These are phyloP conservation scores for Monochamus alternatus DNA, from an alignment of 2,888 invertebrate species.

Conservation along the genomic window DNA sequence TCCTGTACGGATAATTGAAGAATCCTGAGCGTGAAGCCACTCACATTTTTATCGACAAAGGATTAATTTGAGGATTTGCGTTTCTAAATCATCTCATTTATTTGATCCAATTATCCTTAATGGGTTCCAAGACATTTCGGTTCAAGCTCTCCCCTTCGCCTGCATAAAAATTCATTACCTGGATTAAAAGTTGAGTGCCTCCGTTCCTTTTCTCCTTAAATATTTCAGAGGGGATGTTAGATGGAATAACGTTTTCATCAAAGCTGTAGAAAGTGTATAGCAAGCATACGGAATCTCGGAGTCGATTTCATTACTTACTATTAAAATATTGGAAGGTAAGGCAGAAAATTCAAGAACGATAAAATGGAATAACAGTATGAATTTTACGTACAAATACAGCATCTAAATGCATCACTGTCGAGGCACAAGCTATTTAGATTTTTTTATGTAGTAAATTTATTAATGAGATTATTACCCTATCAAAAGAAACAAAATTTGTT, in stretches of 20 bases:
- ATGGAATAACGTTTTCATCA: not conserved
- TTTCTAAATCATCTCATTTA: constrained; percentile 20
- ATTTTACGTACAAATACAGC: no score
- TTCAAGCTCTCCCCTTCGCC: not conserved
- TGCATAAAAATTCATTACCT: constrained; percentile 20
- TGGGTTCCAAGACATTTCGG: constrained; percentile 6
- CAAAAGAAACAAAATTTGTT: no score
- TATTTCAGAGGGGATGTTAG: not conserved
- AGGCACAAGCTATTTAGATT: no score
- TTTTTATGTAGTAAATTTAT: no score
- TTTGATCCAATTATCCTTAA: constrained; percentile 17
- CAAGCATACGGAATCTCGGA: no score
- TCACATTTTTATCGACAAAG: not conserved
- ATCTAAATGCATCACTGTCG: no score
- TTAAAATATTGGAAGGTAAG: no score
- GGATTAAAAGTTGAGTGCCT: constrained; percentile 8
- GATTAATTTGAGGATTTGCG: not conserved
- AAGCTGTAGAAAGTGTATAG: not conserved
- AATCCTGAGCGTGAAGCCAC: not conserved
- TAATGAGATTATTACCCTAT: no score
- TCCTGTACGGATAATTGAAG: not conserved
- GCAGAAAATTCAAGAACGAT: no score
- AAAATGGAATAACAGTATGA: no score
- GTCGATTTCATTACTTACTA: no score
- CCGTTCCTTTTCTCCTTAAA: not conserved